Conservation (phyloP, 2,888 invertebrate species). For the Automeris io region DNA sequence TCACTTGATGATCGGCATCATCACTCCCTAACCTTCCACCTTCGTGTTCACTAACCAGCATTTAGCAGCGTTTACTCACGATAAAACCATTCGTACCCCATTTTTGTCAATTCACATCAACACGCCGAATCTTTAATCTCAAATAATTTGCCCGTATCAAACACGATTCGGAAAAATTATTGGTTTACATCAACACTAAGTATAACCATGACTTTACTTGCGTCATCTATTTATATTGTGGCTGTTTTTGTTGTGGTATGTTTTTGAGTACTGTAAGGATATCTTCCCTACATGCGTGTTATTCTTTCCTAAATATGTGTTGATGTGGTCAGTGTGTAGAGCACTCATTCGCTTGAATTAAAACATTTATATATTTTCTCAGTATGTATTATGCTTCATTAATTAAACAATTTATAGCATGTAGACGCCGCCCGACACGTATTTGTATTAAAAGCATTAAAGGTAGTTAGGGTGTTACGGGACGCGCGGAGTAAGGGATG, state of each 20-base stretch:
- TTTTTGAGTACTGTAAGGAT: too few species aligned
- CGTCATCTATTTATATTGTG: not conserved
- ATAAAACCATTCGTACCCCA: slow-evolving; percentile 6
- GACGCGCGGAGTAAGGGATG: too few species aligned
- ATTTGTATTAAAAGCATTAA: too few species aligned
- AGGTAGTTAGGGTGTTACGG: too few species aligned
- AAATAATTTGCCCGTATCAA: slow-evolving; percentile 58
- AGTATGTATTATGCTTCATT: too few species aligned
- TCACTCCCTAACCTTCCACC: slow-evolving; percentile 2
- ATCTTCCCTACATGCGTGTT: too few species aligned
- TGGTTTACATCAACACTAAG: slow-evolving; percentile 40
- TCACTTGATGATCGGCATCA: not conserved
- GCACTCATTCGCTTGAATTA: too few species aligned
- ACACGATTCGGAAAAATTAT: slow-evolving; percentile 38
- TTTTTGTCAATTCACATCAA: slow-evolving; percentile 7
- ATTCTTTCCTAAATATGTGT: too few species aligned
- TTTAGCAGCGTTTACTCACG: slow-evolving; percentile 7
- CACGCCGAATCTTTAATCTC: slow-evolving; percentile 17
- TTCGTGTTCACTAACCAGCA: slow-evolving; percentile 2
- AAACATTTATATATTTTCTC: too few species aligned
- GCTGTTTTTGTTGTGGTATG: not conserved
- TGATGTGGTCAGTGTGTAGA: too few species aligned
- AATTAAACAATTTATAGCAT: too few species aligned
- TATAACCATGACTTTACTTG: slow-evolving; percentile 16
- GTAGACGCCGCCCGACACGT: too few species aligned